Evolutionary conservation across 2,113 vertebrate species (phyloP).

Genomic region (Columbina picui): DNA sequence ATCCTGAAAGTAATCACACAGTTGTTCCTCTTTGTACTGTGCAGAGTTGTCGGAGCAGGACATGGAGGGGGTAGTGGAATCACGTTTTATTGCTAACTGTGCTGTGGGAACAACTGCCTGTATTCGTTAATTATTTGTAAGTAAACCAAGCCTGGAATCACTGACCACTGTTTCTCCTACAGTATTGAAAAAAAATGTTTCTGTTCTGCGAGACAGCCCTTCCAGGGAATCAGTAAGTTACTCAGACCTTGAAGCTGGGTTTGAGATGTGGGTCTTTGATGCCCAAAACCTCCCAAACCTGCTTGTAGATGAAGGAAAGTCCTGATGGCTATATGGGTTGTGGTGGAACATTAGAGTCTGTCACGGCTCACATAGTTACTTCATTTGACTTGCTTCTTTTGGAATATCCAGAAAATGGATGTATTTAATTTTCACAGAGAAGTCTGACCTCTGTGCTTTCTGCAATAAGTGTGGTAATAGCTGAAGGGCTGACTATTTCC

Average conservation of each 20-base stretch:
- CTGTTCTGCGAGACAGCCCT: not conserved
- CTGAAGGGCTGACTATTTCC: not conserved
- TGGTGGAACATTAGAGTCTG: not conserved
- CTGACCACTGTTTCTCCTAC: not conserved
- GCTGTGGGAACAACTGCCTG: not conserved
- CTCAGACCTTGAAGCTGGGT: not conserved
- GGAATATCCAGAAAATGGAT: not conserved
- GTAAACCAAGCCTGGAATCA: not conserved
- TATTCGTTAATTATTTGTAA: conserved; percentile 22
- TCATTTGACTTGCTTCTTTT: not conserved
- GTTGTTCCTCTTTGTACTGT: not conserved
- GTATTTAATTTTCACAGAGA: not conserved
- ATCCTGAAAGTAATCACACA: not conserved
- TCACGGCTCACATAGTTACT: not conserved
- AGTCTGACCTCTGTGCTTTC: not conserved
- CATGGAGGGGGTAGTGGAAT: not conserved
- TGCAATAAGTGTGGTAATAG: not conserved
- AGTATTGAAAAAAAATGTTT: not conserved
- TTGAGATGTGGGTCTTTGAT: not conserved
- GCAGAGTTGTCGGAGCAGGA: not conserved
- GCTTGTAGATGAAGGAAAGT: not conserved
- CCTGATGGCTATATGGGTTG: not conserved
- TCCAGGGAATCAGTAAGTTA: not conserved
- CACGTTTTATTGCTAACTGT: not conserved
- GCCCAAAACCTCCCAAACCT: not conserved